Evolutionary conservation across 2,888 invertebrate genomes (phyloP), one percentile per base, ranked within the genome.

Genomic region (Apodemia mormo): DNA sequence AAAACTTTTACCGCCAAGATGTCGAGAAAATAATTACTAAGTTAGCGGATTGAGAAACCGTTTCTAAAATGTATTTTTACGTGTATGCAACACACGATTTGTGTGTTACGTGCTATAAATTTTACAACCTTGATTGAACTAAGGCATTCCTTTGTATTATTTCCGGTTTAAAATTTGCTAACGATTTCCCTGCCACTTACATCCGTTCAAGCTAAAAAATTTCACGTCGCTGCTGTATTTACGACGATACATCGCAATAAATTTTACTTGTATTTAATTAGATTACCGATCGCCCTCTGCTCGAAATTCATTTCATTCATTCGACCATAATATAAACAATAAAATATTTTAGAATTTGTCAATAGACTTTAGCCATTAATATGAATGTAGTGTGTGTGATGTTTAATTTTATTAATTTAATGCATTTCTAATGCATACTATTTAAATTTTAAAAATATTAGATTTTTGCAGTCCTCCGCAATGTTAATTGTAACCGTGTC

Each of bases 151-250:
- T 14, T 37, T 61, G 58, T 61, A 61, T 61, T 61, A 37, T 33
- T 61, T 61, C 61, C 61, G 61, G 30, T 37, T 37, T 33, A 14
- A 33, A 33, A 61, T 33, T 61, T 61, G 61, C 37, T 14, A 61
- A 14, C 61, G 61, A 61, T 61, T 61, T 33, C 14, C 33, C 61
- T 30, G 61, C 61, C 61, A 33, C 58, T 61, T 61, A 61, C 58
- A 61, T 61, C 61, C 58, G 58, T 30, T 58, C 2, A 12, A 30
- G 58, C 29, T 58, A 30, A 30, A 58, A 58, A 14, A 30, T 58
- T 58, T 29, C 30, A 29, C 33, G 58, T 30, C 30, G 4, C 12
- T 30, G 58, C 33, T 5, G 10, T 30, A 30, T 14, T 12, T 33
- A 30, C 29, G 30, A 12, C 58, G 9, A 58, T 45, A 45, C 10